These are phyloP conservation scores for Neoascia interrupta DNA, from an alignment of 2,888 invertebrate genomes.

Conservation along the genomic window DNA sequence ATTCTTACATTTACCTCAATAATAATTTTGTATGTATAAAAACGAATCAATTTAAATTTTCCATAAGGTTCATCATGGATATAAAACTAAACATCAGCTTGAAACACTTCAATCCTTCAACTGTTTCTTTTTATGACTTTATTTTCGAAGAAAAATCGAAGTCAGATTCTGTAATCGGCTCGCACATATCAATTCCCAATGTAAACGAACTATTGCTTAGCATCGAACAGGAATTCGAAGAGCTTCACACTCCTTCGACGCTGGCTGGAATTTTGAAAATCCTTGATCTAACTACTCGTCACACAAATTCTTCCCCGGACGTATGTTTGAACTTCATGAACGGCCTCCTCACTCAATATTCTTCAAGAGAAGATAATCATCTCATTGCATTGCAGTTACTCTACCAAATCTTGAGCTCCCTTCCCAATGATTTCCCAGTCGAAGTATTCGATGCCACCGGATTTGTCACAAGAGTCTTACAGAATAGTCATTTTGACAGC, in stretches of 20 bases:
- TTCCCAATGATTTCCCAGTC: background rate
- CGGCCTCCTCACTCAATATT: background rate
- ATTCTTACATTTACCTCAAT: no score
- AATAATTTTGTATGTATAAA: no score
- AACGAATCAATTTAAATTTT: no score
- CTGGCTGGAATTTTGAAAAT: slow-evolving; percentile 8
- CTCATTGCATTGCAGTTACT: slow-evolving; percentile 16
- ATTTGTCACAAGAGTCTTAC: background rate
- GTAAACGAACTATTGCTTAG: slow-evolving; percentile 16
- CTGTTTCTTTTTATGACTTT: slow-evolving; percentile 36
- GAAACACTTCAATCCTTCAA: background rate
- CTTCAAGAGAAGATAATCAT: slow-evolving; percentile 13
- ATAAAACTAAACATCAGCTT: slow-evolving; percentile 2
- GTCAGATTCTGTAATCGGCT: background rate
- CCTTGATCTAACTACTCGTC: slow-evolving; percentile 21
- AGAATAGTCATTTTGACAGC: background rate
- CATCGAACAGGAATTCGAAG: slow-evolving; percentile 32
- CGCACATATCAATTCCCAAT: background rate
- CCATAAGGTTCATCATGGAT: no score
- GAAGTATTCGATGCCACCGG: background rate
- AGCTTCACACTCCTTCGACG: slow-evolving; percentile 13
- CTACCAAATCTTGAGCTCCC: slow-evolving; percentile 24
- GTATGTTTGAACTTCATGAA: slow-evolving; percentile 1
- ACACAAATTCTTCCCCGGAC: background rate
- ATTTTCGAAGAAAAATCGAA: slow-evolving; percentile 8